phyloP scores from a whole-genome alignment of 2,797 vertebrate genomes.

The Cryptoprocta ferox region DNA sequence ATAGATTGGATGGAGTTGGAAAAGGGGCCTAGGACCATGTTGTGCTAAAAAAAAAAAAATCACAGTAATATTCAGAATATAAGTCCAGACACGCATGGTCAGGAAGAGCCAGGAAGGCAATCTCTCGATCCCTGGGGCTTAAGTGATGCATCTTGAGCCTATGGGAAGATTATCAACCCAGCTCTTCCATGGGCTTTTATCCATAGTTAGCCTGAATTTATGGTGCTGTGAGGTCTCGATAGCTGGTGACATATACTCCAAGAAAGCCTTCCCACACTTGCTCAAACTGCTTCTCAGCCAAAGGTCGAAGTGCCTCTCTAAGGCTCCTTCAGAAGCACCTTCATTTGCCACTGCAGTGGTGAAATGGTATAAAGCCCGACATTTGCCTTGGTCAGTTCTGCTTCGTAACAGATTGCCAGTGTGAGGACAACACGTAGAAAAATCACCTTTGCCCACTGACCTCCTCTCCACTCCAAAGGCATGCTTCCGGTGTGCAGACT shows the following conservation, averaged over 20 bases:
- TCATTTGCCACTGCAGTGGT: not conserved
- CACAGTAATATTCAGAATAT: not conserved
- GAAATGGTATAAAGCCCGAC: not conserved
- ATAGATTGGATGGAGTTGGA: not conserved
- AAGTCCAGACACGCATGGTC: not conserved
- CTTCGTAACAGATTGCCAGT: not conserved
- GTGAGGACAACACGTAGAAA: not conserved
- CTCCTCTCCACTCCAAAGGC: no score
- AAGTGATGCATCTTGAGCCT: not conserved
- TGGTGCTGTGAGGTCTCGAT: not conserved
- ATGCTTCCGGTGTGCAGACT: not conserved
- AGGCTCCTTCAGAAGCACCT: not conserved
- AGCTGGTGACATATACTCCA: not conserved
- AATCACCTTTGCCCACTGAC: not conserved
- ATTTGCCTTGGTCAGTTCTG: not conserved
- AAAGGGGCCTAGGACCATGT: not conserved
- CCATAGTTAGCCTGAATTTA: not conserved
- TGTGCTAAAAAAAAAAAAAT: not conserved
- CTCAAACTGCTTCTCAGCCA: not conserved
- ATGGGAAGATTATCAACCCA: not conserved
- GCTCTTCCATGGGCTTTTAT: not conserved
- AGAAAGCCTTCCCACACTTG: not conserved
- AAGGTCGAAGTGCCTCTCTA: not conserved
- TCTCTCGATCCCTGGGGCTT: no score
- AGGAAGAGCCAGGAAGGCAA: not conserved